Conservation (phyloP, 2,888 invertebrate species). For the Caenorhabditis parvicauda region DNA sequence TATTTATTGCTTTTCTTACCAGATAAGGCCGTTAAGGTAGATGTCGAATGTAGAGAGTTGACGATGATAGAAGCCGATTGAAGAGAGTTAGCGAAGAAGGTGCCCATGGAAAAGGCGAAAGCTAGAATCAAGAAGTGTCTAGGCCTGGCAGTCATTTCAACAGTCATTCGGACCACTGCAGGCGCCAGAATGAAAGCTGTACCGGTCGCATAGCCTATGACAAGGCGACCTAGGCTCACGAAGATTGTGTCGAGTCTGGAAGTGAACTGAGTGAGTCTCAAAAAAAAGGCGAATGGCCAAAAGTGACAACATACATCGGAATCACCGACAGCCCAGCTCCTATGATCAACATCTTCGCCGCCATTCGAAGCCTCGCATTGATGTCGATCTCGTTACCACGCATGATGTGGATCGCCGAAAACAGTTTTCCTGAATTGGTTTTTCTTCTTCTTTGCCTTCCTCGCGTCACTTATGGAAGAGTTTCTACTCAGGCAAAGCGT, state of each 20-base stretch:
- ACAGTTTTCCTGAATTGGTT: no score
- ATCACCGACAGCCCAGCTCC: constrained; percentile 23
- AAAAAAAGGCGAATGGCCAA: background rate
- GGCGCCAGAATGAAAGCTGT: constrained; percentile 48
- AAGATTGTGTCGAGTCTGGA: constrained; percentile 13
- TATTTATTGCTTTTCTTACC: no score
- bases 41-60: no score
- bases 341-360: constrained; percentile 25
- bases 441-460: no score
- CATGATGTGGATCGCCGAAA: no score
- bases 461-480: no score
- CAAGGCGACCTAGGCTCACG: constrained; percentile 27
- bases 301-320: constrained; percentile 17
- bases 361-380: no score
- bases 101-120: constrained; percentile 30
- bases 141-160: constrained; percentile 24
- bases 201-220: constrained; percentile 44
- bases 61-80: no score
- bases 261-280: background rate
- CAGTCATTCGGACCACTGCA: constrained; percentile 23
- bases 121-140: constrained; percentile 31
- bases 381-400: no score
- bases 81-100: constrained; percentile 25
- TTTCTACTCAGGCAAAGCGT: no score
- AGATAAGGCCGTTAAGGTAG: no score